Evolutionary conservation across 1,140 invertebrate genomes (phyloP).

Genomic region (Lepeophtheirus salmonis): DNA sequence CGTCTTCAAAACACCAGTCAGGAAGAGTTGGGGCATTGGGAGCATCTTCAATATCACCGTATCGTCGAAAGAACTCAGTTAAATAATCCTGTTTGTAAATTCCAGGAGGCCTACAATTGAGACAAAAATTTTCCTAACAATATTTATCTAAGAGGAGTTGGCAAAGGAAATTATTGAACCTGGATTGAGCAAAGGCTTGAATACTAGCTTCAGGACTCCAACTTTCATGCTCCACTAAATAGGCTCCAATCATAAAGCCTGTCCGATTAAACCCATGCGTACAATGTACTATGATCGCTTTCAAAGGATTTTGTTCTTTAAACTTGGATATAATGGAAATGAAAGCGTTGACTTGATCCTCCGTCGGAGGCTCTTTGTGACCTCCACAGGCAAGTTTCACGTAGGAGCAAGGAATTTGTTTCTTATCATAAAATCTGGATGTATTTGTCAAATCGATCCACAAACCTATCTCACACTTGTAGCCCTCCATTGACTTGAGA

Average conservation of each 20-base stretch:
- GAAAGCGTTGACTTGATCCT: conserved; percentile 46
- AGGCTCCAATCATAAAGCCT: conserved; percentile 79
- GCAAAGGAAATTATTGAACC: conserved; percentile 28
- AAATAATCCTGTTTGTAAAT: conserved; percentile 51
- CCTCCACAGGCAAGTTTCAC: conserved; percentile 69
- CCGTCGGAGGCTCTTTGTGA: conserved; percentile 54
- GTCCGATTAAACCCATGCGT: conserved; percentile 98
- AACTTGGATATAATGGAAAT: conserved; percentile 55
- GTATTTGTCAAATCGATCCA: conserved; percentile 96
- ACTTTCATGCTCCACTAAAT: conserved; percentile 57
- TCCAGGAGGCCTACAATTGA: conserved; percentile 35
- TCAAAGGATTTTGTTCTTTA: conserved; percentile 49
- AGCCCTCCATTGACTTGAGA: conserved; percentile 44
- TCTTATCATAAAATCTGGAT: conserved; percentile 65
- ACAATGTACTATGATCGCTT: conserved; percentile 77
- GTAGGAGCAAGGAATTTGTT: conserved; percentile 52
- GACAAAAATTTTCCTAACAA: conserved; percentile 40
- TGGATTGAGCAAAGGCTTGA: conserved; percentile 45
- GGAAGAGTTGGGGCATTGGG: conserved; percentile 49
- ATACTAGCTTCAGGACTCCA: conserved; percentile 61
- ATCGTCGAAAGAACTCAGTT: conserved; percentile 37
- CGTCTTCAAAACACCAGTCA: conserved; percentile 45
- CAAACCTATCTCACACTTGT: conserved; percentile 65
- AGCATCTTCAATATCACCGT: conserved; percentile 47
- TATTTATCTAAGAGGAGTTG: not conserved